These are phyloP conservation scores for Callocephalon fimbriatum DNA, from an alignment of 2,113 vertebrate species.

Conservation along the genomic window DNA sequence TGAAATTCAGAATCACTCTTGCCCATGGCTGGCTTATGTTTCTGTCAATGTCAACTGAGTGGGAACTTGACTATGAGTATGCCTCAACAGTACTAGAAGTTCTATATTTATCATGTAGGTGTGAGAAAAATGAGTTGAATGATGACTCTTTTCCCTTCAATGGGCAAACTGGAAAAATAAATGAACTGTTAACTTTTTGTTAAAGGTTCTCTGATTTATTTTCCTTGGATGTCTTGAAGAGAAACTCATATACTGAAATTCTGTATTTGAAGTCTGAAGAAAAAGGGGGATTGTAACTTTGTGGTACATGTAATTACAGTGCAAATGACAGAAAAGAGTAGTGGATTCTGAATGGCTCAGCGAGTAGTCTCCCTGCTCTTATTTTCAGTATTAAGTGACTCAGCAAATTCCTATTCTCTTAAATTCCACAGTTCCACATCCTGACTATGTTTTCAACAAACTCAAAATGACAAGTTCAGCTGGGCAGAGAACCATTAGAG, in stretches of 20 bases:
- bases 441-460: background rate
- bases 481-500: background rate
- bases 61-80: background rate
- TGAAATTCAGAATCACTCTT: background rate
- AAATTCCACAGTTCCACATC: background rate
- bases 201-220: background rate
- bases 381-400: constrained; percentile 3
- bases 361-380: background rate
- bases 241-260: background rate
- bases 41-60: background rate
- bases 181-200: background rate
- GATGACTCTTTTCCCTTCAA: background rate
- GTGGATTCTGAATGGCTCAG: background rate
- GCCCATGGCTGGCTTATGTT: background rate
- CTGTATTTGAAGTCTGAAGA: background rate
- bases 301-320: background rate
- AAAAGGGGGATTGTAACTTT: background rate
- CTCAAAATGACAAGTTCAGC: background rate
- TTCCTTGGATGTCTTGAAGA: background rate
- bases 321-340: background rate
- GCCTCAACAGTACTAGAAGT: background rate
- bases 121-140: background rate
- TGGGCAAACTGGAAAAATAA: background rate
- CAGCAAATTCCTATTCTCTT: constrained; percentile 22
- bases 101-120: background rate